Base-by-base conservation (phyloP, 2,797 vertebrate genomes). In the Oreochromis grahami region DNA sequence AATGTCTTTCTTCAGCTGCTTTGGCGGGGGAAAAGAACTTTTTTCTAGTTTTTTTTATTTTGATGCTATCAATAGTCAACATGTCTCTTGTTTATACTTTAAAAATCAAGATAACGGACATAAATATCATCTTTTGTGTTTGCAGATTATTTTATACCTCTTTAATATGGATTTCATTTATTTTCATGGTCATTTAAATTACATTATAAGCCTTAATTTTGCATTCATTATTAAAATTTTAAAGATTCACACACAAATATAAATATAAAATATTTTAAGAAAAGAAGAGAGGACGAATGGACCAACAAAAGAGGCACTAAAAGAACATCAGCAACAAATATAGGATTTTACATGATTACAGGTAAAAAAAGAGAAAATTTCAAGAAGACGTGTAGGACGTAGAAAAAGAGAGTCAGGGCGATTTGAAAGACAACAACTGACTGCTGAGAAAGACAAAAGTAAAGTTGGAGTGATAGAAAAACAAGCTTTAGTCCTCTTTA, bases 401-500 rank as follows among this genome's bases (percentile, higher is more conserved):
- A 68, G 43, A 24, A 53, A 38, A 41, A 24, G 95, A 93, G 95
- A 93, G 74, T 80, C 19, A 3, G 55, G 50, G 41, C 5, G 32
- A 77, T 58, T 45, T 3, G 43, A 55, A 87, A 81, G 56, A 65
- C 43, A 72, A 72, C 10, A 17, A 72, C 36, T 70, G 63, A 82
- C 34, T 1, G 6, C 4, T 76, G 26, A 83, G 43, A 65, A 58
- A 82, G 81, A 74, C 29, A 79, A 65, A 43, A 82, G 68, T 50
- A 53, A 29, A 79, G 68, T 70, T 3, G 17, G 80, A 88, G 84
- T 1, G 89, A 81, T 32, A 32, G 34, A 77, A 86, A 72, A 89
- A 63, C 21, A 24, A 81, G 86, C 79, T 63, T 84, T 80, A 21
- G 78, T 84, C 80, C 38, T 93, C 96, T 96, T 97, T 97, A 98